Evolutionary conservation across 1,140 invertebrate species (phyloP).

Genomic region (Calliphora vicina): DNA sequence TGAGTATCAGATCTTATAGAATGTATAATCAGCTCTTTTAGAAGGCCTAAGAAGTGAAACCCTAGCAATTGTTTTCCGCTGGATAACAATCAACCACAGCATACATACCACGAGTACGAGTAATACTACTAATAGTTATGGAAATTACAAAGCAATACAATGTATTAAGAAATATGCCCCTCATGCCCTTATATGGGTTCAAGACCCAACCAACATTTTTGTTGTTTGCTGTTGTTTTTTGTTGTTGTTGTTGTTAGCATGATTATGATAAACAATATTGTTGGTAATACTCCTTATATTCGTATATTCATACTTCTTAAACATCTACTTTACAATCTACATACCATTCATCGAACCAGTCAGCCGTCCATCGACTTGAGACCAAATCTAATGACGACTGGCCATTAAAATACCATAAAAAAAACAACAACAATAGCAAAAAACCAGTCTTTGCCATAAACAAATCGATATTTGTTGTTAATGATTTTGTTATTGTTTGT

Average conservation of each 20-base stretch:
- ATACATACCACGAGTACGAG: not conserved
- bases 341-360: not conserved
- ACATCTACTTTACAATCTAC: not conserved
- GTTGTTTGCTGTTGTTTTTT: not conserved
- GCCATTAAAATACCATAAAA: not conserved
- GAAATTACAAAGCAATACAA: not conserved
- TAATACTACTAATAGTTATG: not conserved
- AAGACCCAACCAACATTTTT: not conserved
- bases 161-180: not conserved
- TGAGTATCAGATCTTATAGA: too few relatives aligned
- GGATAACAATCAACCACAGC: not conserved
- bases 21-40: too few relatives aligned
- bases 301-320: too few relatives aligned
- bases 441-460: conserved; percentile 4
- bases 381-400: conserved; percentile 10
- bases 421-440: not conserved
- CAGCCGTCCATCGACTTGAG: not conserved
- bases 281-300: not conserved
- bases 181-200: conserved; percentile 26
- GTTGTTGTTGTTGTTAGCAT: not conserved
- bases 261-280: conserved; percentile 1
- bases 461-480: not conserved
- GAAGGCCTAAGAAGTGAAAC: too few relatives aligned
- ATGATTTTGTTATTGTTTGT: not conserved
- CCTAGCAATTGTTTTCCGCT: too few relatives aligned